These are phyloP conservation scores for Prunella strophiata DNA, from an alignment of 2,797 vertebrate species.

Conservation along the genomic window DNA sequence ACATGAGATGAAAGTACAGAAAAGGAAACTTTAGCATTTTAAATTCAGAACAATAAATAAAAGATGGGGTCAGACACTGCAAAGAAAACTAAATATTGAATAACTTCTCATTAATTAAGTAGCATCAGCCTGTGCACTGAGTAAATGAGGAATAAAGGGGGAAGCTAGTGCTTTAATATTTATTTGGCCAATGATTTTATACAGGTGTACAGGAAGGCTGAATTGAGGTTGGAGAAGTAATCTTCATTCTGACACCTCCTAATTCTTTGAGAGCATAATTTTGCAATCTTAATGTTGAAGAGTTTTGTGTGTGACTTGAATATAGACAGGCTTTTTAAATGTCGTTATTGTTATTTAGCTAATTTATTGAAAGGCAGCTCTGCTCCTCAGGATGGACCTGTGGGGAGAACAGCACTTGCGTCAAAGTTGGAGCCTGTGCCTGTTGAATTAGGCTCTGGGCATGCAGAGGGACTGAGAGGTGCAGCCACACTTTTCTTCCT, in stretches of 20 bases:
- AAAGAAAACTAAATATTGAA: neutral
- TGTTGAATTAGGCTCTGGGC: neutral
- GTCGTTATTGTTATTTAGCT: neutral
- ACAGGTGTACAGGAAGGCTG: neutral
- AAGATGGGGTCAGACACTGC: neutral
- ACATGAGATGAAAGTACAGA: neutral
- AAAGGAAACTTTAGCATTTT: slow-evolving; percentile 18
- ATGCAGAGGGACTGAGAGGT: neutral
- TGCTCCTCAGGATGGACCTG: neutral
- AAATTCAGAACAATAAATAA: slow-evolving; percentile 41
- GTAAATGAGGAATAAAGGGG: neutral
- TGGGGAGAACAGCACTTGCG: neutral
- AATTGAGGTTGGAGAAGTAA: neutral
- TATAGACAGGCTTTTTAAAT: neutral
- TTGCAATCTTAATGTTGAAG: neutral
- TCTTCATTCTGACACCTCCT: neutral
- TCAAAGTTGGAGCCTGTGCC: neutral
- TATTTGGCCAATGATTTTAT: neutral
- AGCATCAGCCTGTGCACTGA: neutral
- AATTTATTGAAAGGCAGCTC: neutral
- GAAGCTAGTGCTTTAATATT: neutral
- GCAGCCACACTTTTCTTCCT: neutral
- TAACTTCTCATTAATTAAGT: slow-evolving; percentile 3
- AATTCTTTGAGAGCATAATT: neutral
- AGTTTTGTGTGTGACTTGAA: neutral